phyloP scores from a whole-genome alignment of 2,113 vertebrate genomes.

The Tyrannus savana region DNA sequence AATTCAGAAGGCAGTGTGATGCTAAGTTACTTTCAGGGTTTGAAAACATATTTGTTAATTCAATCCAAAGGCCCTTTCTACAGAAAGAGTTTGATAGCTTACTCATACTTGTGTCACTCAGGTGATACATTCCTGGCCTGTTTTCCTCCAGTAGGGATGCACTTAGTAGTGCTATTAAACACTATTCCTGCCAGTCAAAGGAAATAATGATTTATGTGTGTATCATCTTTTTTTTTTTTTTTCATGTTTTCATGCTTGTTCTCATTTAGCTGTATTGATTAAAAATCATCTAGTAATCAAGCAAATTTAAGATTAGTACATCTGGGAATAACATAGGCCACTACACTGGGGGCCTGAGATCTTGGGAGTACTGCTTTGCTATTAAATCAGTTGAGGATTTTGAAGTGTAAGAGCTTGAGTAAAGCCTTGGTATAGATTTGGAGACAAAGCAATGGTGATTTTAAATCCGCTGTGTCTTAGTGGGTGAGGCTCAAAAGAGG shows the following conservation, averaged over 20 bases:
- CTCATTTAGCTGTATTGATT: not conserved
- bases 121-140: not conserved
- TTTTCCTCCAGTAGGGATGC: not conserved
- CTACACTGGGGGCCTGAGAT: not conserved
- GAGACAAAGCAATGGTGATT: not conserved
- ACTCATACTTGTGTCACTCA: not conserved
- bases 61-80: not conserved
- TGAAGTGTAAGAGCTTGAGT: not conserved
- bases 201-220: not conserved
- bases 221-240: not conserved
- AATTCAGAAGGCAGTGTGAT: not conserved
- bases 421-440: not conserved
- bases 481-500: not conserved
- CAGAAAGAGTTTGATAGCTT: not conserved
- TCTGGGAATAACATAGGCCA: not conserved
- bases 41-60: not conserved
- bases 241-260: not conserved
- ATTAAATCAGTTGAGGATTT: not conserved
- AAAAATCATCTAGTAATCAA: not conserved
- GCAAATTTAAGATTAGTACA: not conserved
- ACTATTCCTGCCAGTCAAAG: not conserved
- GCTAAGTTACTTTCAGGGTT: not conserved
- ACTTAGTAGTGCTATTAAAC: not conserved
- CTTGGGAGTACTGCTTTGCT: not conserved
- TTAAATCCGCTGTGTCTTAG: not conserved